A percentile compares a stretch with the other conserved stretches of the same genome.
Conservation (phyloP, 2,888 invertebrate genomes). For the Dicranocentrus wangi region DNA sequence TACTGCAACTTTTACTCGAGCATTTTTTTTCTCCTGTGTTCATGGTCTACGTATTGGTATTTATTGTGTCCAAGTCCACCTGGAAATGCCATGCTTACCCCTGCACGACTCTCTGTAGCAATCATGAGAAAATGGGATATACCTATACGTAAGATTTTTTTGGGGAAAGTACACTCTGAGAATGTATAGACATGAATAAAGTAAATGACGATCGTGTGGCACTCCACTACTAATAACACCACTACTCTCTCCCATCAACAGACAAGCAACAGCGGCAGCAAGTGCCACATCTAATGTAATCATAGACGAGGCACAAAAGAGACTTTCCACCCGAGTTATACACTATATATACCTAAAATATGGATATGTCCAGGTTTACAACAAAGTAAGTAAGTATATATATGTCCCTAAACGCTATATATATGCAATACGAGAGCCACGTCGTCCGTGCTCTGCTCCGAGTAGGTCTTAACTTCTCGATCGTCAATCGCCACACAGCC, state of each 20-base stretch:
- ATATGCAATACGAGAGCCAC: not conserved
- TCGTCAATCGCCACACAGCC: not conserved
- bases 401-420: too few species aligned
- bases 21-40: not conserved
- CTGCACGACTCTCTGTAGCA: too few species aligned
- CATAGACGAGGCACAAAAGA: not conserved
- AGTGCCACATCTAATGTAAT: slow-evolving; percentile 26
- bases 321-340: not conserved
- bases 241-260: not conserved
- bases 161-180: too few species aligned
- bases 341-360: not conserved
- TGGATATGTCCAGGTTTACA: not conserved
- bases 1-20: slow-evolving; percentile 6
- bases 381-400: too few species aligned
- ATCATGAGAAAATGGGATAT: too few species aligned
- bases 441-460: too few species aligned
- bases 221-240: slow-evolving; percentile 11
- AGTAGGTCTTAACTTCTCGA: slow-evolving; percentile 12
- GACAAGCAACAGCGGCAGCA: slow-evolving; percentile 28
- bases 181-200: not conserved
- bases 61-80: slow-evolving; percentile 5
- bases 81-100: too few species aligned
- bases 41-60: slow-evolving; percentile 14
- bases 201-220: slow-evolving; percentile 28
- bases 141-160: too few species aligned